Evolutionary conservation across 1,140 invertebrate genomes (phyloP), one percentile per base, ranked within the genome.

Genomic region (Zaprionus vittiger): DNA sequence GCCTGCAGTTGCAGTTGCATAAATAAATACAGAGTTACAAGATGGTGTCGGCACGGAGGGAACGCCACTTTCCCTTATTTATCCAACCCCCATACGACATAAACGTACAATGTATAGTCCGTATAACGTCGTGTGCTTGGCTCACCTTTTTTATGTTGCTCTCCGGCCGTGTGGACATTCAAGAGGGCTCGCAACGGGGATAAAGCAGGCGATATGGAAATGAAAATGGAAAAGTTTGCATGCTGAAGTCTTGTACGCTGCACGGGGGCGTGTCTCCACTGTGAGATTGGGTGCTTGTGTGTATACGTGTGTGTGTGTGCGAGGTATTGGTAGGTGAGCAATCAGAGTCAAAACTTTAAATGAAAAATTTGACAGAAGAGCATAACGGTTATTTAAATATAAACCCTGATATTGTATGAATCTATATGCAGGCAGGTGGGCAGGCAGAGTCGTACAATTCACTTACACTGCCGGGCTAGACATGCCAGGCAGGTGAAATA

Each of bases 361-460:
- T 89, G 86, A 79, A 68, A 89, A 82, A 80, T 89, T 90, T 89
- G 85, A 90, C 85, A 89, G 79, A 65, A 70, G 63, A 80, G 73
- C 77, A 74, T 84, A 90, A 90, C 79, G 85, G 59, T 71, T 81
- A 84, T 89, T 89, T 90, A 90, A 90, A 89, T 90, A 80, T 73
- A 75, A 78, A 64, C 55, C 49, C 64, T 44, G 34, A 37, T 65
- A 67, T 65, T 38, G 17, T 37, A 60, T 60, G 20, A 41, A 24
- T 20, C 41, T 17, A 17, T 17, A 17, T 17, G 41, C 41, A 47
- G 41, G 41, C 41, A 15, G 24, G 22, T 2, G 5, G n/a, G 14
- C n/a, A 17, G 11, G 38, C 34, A 24, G 15, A 67, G 31, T 63
- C 54, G 7, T 38, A 26, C 44, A 65, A 61, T 54, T 64, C 54